These are phyloP conservation scores for Megaustenia siamemsis DNA, from an alignment of 2,888 invertebrate genomes.

Conservation along the genomic window DNA sequence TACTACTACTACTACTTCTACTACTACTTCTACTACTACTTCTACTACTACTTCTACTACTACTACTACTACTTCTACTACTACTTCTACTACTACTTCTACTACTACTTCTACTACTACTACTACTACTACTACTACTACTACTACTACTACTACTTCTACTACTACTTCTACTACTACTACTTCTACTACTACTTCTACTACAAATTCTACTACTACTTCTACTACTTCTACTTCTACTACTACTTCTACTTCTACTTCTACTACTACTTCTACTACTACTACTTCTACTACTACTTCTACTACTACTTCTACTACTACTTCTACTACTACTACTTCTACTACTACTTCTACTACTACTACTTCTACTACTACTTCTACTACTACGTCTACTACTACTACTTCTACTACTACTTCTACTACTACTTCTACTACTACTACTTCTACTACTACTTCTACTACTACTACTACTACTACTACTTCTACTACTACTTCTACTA, in stretches of 20 bases:
- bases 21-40: too few relatives aligned
- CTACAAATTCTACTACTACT: too few relatives aligned
- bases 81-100: neutral
- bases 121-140: conserved; percentile 20
- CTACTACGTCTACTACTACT: too few relatives aligned
- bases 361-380: neutral
- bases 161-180: conserved; percentile 26
- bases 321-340: conserved; percentile 10
- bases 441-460: too few relatives aligned
- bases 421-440: too few relatives aligned
- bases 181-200: too few relatives aligned
- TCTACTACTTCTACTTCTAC: conserved; percentile 20
- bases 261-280: conserved; percentile 35
- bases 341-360: conserved; percentile 10
- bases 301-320: conserved; percentile 31
- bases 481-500: too few relatives aligned
- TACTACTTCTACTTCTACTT: conserved; percentile 34
- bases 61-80: too few relatives aligned
- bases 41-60: too few relatives aligned
- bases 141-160: conserved; percentile 25
- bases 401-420: too few relatives aligned
- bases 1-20: too few relatives aligned
- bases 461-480: too few relatives aligned
- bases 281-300: conserved; percentile 34
- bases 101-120: conserved; percentile 15